phyloP scores from a whole-genome alignment of 2,888 invertebrate species.

The Hylaea fasciaria region DNA sequence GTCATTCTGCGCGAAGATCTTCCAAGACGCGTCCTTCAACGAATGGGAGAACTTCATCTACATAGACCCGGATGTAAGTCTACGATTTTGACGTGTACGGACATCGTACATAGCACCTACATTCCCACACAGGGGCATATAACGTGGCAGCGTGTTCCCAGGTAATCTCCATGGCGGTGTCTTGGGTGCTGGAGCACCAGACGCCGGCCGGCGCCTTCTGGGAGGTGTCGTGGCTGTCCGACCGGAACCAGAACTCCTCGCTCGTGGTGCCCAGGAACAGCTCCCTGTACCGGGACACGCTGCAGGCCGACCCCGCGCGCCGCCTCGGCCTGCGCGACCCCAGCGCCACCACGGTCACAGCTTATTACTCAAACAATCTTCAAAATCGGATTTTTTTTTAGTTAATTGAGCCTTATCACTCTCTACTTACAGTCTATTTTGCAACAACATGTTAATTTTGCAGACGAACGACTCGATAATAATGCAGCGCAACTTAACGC shows the following conservation, averaged over 20 bases:
- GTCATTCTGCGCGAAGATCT: slow-evolving; percentile 93
- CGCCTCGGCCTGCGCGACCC: not conserved
- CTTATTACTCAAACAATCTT: too few species aligned
- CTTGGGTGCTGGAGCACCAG: slow-evolving; percentile 95
- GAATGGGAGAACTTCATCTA: slow-evolving; percentile 99
- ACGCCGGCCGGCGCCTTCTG: slow-evolving; percentile 94
- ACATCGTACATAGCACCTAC: too few species aligned
- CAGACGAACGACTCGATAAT: slow-evolving; percentile 78
- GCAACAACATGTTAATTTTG: slow-evolving; percentile 9
- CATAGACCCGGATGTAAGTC: slow-evolving; percentile 92
- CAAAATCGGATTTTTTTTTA: too few species aligned
- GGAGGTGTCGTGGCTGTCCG: slow-evolving; percentile 94
- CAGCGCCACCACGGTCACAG: too few species aligned
- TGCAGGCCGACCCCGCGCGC: slow-evolving; percentile 86
- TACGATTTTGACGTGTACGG: too few species aligned
- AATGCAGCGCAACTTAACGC: slow-evolving; percentile 91
- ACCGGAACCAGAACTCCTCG: slow-evolving; percentile 94
- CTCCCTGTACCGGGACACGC: slow-evolving; percentile 74
- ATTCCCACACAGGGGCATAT: too few species aligned
- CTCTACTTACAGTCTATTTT: not conserved
- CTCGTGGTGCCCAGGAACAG: slow-evolving; percentile 78
- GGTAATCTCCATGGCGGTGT: slow-evolving; percentile 92
- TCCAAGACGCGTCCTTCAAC: slow-evolving; percentile 97
- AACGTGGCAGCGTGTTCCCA: too few species aligned
- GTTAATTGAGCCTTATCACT: too few species aligned